A percentile compares a stretch with the other conserved stretches of the same genome.
phyloP scores from a whole-genome alignment of 2,888 invertebrate genomes.

The Macrophya annulata region DNA sequence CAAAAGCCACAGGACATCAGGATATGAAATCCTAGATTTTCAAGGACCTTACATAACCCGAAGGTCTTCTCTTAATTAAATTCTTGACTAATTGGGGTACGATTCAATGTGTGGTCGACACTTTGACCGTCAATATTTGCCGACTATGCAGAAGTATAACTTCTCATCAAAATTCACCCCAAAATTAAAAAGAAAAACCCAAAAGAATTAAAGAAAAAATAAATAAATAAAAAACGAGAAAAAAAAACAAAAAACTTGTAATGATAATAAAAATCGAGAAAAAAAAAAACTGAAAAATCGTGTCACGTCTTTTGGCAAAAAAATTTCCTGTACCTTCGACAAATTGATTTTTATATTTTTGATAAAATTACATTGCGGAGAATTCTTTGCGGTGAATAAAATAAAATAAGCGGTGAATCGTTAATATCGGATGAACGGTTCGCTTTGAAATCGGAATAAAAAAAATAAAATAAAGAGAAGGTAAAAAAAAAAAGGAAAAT shows the following conservation, averaged over 20 bases:
- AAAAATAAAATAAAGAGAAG: neutral
- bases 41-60: slow-evolving; percentile 41
- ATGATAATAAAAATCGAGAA: neutral
- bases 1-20: slow-evolving; percentile 46
- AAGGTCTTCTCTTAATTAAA: slow-evolving; percentile 39
- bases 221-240: neutral
- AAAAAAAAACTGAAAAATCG: neutral
- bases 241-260: neutral
- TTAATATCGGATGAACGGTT: neutral
- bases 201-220: neutral
- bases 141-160: neutral
- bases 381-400: neutral
- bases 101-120: slow-evolving; percentile 64
- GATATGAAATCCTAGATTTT: slow-evolving; percentile 51
- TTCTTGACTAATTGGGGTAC: slow-evolving; percentile 70
- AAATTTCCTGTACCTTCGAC: neutral
- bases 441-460: neutral
- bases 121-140: slow-evolving; percentile 38
- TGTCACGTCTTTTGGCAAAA: neutral
- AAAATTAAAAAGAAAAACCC: neutral
- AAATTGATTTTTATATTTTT: neutral
- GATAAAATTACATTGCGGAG: neutral
- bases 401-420: slow-evolving; percentile 2
- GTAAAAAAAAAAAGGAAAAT: neutral
- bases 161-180: neutral